Conservation (phyloP, 2,797 vertebrate genomes). For the Amblyopsis hoosieri region DNA sequence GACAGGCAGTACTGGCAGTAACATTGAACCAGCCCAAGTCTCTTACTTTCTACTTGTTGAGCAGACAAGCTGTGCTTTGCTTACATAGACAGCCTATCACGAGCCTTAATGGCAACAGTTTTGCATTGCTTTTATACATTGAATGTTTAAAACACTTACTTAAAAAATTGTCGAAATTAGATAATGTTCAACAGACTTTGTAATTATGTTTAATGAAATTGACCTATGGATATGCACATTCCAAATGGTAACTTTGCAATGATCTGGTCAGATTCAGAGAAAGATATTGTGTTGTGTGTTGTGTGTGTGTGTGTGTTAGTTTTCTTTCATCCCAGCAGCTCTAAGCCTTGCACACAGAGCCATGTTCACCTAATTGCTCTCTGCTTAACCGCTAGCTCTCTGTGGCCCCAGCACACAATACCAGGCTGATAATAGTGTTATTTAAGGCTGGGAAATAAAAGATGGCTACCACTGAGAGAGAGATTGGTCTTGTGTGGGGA, state of each 20-base stretch:
- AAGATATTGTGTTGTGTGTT: neutral
- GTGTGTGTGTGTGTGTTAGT: neutral
- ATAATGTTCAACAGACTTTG: neutral
- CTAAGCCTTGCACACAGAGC: slow-evolving; percentile 1
- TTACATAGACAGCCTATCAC: too few relatives aligned
- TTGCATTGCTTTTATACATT: too few relatives aligned
- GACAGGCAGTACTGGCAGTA: neutral
- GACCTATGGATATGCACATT: too few relatives aligned
- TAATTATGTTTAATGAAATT: too few relatives aligned
- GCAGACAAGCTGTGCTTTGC: neutral
- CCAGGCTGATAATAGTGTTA: slow-evolving; percentile 42
- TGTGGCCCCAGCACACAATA: slow-evolving; percentile 22
- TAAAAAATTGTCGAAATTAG: too few relatives aligned
- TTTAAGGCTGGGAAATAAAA: slow-evolving; percentile 49
- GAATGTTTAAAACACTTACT: too few relatives aligned
- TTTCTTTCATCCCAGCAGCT: neutral
- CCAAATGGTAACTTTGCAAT: neutral
- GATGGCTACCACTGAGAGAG: slow-evolving; percentile 44
- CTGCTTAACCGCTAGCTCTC: slow-evolving; percentile 1
- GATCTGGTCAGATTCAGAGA: neutral
- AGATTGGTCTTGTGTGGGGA: slow-evolving; percentile 24
- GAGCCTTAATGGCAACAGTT: too few relatives aligned
- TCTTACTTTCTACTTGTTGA: slow-evolving; percentile 2
- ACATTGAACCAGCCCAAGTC: neutral
- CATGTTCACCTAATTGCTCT: slow-evolving; percentile 19